A percentile compares a stretch with the other conserved stretches of the same genome.
Conservation (phyloP, 2,888 invertebrate species). For the Agriopis leucophaearia region DNA sequence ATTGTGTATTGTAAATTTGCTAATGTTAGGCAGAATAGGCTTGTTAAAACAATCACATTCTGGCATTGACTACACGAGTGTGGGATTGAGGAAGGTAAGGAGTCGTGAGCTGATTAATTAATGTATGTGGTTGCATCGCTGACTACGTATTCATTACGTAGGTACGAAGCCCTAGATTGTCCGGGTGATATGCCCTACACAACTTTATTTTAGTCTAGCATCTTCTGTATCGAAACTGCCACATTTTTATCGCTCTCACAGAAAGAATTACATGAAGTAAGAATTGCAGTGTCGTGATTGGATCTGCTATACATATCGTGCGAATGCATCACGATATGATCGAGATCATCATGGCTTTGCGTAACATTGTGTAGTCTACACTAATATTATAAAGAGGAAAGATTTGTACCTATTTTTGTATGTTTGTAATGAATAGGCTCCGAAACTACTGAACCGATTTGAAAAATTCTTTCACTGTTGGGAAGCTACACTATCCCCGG, state of each 20-base stretch:
- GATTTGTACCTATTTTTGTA: no score
- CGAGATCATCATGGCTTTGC: conserved; percentile 39
- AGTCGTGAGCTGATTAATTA: conserved; percentile 55
- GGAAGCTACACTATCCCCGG: no score
- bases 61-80: conserved; percentile 38
- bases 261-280: conserved; percentile 29
- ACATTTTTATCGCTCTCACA: conserved; percentile 27
- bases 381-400: no score
- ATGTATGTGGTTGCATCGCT: conserved; percentile 46
- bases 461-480: no score
- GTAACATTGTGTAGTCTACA: conserved; percentile 24
- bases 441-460: no score
- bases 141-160: conserved; percentile 35
- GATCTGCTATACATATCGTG: conserved; percentile 33
- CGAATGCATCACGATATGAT: conserved; percentile 34
- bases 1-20: conserved; percentile 55
- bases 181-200: conserved; percentile 26
- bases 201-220: conserved; percentile 7
- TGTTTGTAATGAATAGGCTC: no score
- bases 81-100: conserved; percentile 56
- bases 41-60: conserved; percentile 35
- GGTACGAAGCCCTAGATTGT: conserved; percentile 38
- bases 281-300: conserved; percentile 31
- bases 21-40: conserved; percentile 48
- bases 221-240: background rate